Evolutionary conservation across 2,797 vertebrate species (phyloP).

Genomic region (Gallinago stenura): DNA sequence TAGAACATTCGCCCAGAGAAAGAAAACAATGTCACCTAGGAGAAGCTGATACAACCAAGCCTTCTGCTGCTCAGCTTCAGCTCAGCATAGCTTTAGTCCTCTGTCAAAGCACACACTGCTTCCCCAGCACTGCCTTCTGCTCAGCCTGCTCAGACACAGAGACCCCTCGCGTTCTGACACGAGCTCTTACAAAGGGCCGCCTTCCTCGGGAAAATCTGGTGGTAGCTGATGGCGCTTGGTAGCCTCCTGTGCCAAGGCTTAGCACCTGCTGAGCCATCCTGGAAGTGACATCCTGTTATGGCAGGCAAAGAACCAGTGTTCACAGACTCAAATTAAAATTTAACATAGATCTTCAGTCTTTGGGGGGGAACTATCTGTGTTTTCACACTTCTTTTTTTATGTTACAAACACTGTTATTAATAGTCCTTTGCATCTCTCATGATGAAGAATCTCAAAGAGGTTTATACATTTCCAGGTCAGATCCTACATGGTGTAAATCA

Average conservation of each 20-base stretch:
- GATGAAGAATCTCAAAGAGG: background rate
- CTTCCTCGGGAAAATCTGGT: background rate
- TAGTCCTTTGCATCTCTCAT: background rate
- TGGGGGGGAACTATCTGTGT: background rate
- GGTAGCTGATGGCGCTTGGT: background rate
- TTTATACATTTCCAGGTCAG: conserved; percentile 42
- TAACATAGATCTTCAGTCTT: background rate
- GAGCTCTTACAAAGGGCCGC: background rate
- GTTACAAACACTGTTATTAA: conserved; percentile 19
- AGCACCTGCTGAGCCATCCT: background rate
- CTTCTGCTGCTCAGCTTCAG: conserved; percentile 68
- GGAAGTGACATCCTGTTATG: background rate
- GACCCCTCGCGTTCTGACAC: fast-evolving
- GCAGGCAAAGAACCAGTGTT: background rate
- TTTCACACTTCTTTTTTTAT: background rate
- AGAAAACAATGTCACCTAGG: conserved; percentile 63
- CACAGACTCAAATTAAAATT: background rate
- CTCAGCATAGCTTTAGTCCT: background rate
- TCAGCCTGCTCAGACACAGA: background rate
- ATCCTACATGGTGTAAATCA: conserved; percentile 16
- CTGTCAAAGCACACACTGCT: background rate
- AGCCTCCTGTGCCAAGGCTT: background rate
- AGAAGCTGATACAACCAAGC: conserved; percentile 30
- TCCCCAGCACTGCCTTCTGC: conserved; percentile 3
- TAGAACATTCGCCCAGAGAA: conserved; percentile 56